Evolutionary conservation across 2,888 invertebrate genomes (phyloP), one percentile per base, ranked within the genome.

Genomic region (Dasypogon diadema): DNA sequence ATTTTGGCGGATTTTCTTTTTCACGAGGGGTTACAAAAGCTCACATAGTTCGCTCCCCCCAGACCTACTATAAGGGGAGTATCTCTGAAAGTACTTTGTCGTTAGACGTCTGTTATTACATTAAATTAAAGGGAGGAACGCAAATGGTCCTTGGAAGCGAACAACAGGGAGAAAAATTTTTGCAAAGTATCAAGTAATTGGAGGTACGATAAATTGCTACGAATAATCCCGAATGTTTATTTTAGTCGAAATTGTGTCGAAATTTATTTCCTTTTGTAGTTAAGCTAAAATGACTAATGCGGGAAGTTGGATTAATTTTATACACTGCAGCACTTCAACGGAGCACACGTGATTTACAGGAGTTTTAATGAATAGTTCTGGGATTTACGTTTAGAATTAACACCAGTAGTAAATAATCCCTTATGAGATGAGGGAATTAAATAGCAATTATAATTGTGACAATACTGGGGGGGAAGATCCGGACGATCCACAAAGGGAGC

Each of bases 101-200:
- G 74, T 77, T 75, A 77, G 77, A 60, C 76, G 74, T 70, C 65
- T 75, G 74, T 77, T 76, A 77, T 77, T 77, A 77, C 74, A 77
- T 77, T 77, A 76, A 77, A 76, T 74, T 77, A 55, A 55, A 48
- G 65, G 73, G 55, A 72, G 37, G 54, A 74, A 68, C 42, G 55
- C 73, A 73, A 73, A 73, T 73, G 56, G 73, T 37, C 42, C 16
- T 58, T 46, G 55, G 48, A 46, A 58, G 46, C 10, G 56, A 74
- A 48, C 54, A 42, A 37, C 42, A 46, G 24, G 26, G 42, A n/a
- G 48, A 21, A 16, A 56, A 18, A 60, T 65, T 76, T 76, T 58
- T 34, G 26, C 24, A 48, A 46, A 72, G 46, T 54, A 70, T 72
- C 58, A 68, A 56, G 68, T 75, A 75, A 75, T 75, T 75, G 75